phyloP scores from a whole-genome alignment of 2,888 invertebrate genomes.

The Orthosia cruda region DNA sequence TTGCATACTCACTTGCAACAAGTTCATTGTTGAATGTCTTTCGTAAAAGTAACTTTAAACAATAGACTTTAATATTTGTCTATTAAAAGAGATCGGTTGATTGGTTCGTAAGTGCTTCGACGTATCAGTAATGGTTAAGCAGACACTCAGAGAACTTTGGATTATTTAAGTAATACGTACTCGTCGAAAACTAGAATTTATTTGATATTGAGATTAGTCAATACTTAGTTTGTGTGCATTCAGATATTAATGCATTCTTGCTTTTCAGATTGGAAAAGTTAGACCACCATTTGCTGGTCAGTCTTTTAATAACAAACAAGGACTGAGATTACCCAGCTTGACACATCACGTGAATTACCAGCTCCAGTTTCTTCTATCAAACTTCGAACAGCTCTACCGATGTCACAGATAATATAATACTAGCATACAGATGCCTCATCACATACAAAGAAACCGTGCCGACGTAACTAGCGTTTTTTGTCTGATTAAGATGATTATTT shows the following conservation, averaged over 20 bases:
- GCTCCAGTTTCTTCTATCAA: too few species aligned
- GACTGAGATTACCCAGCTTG: too few species aligned
- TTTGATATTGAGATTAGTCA: background rate
- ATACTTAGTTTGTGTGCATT: background rate
- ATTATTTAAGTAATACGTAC: background rate
- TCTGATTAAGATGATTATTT: too few species aligned
- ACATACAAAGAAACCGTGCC: too few species aligned
- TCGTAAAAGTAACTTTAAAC: slow-evolving; percentile 3
- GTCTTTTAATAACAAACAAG: background rate
- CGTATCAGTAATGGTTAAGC: background rate
- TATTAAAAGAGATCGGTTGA: background rate
- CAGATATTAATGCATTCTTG: background rate
- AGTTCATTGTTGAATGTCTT: too few species aligned
- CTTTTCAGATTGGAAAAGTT: background rate
- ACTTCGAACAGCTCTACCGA: too few species aligned
- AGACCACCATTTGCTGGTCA: background rate
- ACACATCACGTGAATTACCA: too few species aligned
- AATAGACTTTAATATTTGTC: background rate
- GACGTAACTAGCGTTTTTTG: too few species aligned
- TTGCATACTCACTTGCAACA: too few species aligned
- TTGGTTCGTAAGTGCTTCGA: background rate
- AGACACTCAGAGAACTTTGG: background rate
- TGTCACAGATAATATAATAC: too few species aligned
- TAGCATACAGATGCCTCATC: too few species aligned
- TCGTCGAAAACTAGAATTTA: background rate